Conservation (phyloP, 2,797 vertebrate genomes). For the Neoniphon sammara region DNA sequence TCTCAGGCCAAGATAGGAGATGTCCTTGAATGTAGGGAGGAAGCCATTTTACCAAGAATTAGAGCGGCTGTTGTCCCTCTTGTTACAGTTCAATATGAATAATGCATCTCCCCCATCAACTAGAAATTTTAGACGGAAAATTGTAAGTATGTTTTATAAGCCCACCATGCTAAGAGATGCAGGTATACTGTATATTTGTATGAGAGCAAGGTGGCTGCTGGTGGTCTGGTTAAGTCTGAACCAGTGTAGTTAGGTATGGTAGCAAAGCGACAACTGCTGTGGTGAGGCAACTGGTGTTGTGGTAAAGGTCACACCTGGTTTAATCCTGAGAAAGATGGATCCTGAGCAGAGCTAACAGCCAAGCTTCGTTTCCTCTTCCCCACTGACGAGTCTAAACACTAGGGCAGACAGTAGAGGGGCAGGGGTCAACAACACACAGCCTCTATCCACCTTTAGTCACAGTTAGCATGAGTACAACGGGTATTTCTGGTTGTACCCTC, state of each 20-base stretch:
- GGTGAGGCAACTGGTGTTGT: slow-evolving; percentile 92
- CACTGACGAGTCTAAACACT: slow-evolving; percentile 99
- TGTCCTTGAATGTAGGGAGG: slow-evolving; percentile 11
- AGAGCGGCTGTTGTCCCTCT: background rate
- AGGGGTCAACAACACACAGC: slow-evolving; percentile 93
- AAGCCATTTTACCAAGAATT: slow-evolving; percentile 6
- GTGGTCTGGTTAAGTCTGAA: slow-evolving; percentile 62
- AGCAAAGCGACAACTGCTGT: slow-evolving; percentile 78
- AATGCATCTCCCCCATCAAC: background rate
- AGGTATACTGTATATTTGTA: slow-evolving; percentile 1
- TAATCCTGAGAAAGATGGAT: slow-evolving; percentile 99
- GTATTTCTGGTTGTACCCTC: slow-evolving; percentile 67
- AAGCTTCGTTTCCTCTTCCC: slow-evolving; percentile 99
- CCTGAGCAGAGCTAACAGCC: slow-evolving; percentile 99
- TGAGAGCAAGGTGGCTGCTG: slow-evolving; percentile 65
- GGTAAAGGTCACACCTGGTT: slow-evolving; percentile 99
- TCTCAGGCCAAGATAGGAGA: slow-evolving; percentile 13
- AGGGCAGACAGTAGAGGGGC: slow-evolving; percentile 99
- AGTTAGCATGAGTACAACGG: slow-evolving; percentile 78
- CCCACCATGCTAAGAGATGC: background rate
- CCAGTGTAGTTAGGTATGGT: slow-evolving; percentile 73
- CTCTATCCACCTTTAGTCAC: slow-evolving; percentile 78
- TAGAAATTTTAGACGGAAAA: background rate
- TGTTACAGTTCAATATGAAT: background rate
- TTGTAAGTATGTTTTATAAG: background rate